Base-by-base conservation (phyloP, 2,888 invertebrate genomes). In the Idaea straminata region DNA sequence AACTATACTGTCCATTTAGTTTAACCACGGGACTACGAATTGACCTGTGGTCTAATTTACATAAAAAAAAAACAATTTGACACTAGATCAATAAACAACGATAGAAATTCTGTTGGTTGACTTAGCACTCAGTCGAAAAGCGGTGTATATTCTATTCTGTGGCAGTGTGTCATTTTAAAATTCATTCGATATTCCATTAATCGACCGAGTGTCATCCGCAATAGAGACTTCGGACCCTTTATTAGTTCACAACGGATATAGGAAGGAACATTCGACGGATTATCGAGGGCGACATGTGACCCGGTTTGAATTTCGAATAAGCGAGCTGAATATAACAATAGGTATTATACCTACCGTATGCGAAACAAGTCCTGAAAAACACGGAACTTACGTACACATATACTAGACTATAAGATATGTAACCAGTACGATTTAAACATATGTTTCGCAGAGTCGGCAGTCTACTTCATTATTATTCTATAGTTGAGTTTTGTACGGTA, bases 401-500 rank as follows among this genome's bases (percentile, higher is more conserved):
- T 25, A 25, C 25, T 25, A 3, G 25, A 2, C 25, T 25, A 36
- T 36, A 36, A 36, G 4, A 36, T 10, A 47, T 47, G 47, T 47
- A 10, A 16, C 58, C 15, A 4, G 58, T 58, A 15, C 58, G 16
- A 58, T 58, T 58, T 16, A 15, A 59, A 25, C 59, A 59, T 47
- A 13, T 47, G 47, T 47, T 47, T 47, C 13, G 7, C 47, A 10
- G 47, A 2, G 36, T 5, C 36, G 36, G 36, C 47, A 47, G 47
- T 10, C 47, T 47, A 47, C 34, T 34, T 59, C 59, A 34, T 59
- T 59, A 25, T 34, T 59, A 59, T 59, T 59, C 59, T 16, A 15
- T 59, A 15, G 15, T 7, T 16, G 15, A 34, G 34, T 34, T 7
- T 15, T 66, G 65, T 69, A 65, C 66, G 68, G 70, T 68, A 70